Evolutionary conservation across 2,797 vertebrate species (phyloP).

Genomic region (Hyperoplus lanceolatus): DNA sequence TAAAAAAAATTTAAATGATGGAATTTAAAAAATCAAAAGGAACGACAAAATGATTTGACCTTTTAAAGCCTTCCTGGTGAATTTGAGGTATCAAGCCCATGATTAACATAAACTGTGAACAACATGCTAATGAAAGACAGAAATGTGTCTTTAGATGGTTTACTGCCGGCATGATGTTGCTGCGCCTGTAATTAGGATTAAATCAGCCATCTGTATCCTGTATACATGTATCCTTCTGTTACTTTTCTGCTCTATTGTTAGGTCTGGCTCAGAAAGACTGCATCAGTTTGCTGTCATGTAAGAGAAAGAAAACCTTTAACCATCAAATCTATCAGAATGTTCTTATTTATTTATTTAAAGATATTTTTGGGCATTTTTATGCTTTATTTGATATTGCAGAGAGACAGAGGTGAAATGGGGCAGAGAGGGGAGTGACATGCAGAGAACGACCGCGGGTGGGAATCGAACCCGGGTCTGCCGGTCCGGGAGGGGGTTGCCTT

Average conservation of each 20-base stretch:
- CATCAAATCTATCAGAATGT: not conserved
- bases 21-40: constrained; percentile 43
- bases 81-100: constrained; percentile 22
- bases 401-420: too few species aligned
- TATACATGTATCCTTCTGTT: constrained; percentile 44
- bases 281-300: constrained; percentile 31
- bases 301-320: not conserved
- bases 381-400: too few species aligned
- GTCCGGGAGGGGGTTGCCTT: too few species aligned
- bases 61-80: constrained; percentile 39
- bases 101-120: constrained; percentile 45
- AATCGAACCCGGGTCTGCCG: too few species aligned
- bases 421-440: too few species aligned
- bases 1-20: constrained; percentile 4
- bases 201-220: constrained; percentile 59
- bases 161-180: constrained; percentile 37
- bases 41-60: constrained; percentile 43
- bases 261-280: constrained; percentile 27
- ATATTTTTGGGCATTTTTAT: too few species aligned
- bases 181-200: constrained; percentile 51
- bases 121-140: constrained; percentile 63
- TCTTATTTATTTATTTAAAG: too few species aligned
- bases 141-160: constrained; percentile 41
- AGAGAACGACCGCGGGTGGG: too few species aligned
- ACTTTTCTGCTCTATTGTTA: constrained; percentile 37